These are phyloP conservation scores for Cliona cf. orientalis DNA, from an alignment of 37 sponge, comb jelly and placozoan genomes.

Conservation along the genomic window DNA sequence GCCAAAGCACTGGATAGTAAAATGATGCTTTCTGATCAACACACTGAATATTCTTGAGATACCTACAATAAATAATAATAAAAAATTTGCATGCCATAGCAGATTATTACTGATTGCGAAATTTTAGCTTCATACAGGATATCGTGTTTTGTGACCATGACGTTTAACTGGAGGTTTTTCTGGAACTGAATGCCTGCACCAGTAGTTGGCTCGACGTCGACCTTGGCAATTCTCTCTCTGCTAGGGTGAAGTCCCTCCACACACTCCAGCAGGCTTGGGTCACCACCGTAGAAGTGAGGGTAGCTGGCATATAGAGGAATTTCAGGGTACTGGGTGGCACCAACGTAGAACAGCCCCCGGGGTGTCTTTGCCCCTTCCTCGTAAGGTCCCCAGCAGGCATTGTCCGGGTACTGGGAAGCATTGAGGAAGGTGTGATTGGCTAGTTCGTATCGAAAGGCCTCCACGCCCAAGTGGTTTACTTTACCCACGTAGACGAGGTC, in stretches of 20 bases:
- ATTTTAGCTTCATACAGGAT: background rate
- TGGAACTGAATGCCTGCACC: constrained; percentile 54
- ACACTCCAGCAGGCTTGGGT: constrained; percentile 45
- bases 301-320: constrained; percentile 81
- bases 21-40: constrained; percentile 21
- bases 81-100: background rate
- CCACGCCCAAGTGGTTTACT: constrained; percentile 43
- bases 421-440: constrained; percentile 30
- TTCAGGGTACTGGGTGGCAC: constrained; percentile 45
- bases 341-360: constrained; percentile 78
- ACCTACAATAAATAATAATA: background rate
- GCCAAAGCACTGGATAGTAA: constrained; percentile 67
- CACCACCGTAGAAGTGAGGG: constrained; percentile 85
- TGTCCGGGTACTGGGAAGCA: constrained; percentile 42
- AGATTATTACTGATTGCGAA: background rate
- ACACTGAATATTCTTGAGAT: constrained; percentile 30
- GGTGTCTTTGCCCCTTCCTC: constrained; percentile 64
- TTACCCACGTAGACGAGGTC: constrained; percentile 43
- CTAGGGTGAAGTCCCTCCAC: constrained; percentile 50
- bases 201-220: constrained; percentile 76
- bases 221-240: constrained; percentile 20
- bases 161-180: constrained; percentile 59
- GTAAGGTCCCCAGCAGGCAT: constrained; percentile 68
- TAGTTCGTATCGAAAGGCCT: constrained; percentile 59
- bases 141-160: constrained; percentile 37